Evolutionary conservation across 2,888 invertebrate species (phyloP), one percentile per base, ranked within the genome.

Genomic region (Tolmerus cingulatus): DNA sequence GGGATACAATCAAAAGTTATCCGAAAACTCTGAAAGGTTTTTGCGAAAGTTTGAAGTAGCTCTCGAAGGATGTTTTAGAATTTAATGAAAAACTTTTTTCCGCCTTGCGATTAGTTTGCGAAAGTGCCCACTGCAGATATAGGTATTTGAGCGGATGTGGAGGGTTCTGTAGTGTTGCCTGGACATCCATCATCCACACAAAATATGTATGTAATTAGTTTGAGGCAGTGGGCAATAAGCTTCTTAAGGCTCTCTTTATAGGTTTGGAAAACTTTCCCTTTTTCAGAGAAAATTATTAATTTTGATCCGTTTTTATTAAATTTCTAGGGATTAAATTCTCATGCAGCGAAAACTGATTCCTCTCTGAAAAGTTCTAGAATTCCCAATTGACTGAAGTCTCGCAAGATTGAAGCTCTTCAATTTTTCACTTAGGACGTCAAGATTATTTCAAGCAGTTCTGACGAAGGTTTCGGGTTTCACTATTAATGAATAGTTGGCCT

Each of bases 1-100:
- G 74, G 46, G 85, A 85, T 85, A 85, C 74, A 46, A 85, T 85
- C 85, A 74, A 74, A 74, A 85, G 85, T 85, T 85, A 85, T 85
- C 74, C 74, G 37, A 46, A 85, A 85, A 85, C 23, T 43, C 74
- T 74, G 74, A 46, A 74, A 85, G 74, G 74, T 74, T 85, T 74
- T 74, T 23, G 27, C 16, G 27, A 74, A 85, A 74, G 74, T 85
- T 85, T 85, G 74, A 46, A 74, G 43, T 74, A 46, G 43, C 43
- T 85, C 74, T 85, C 74, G 57, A 37, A 74, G 74, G 85, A 82
- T 85, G 46, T 85, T 85, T 74, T 74, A 74, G 74, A 82, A 82
- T 82, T 82, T 82, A 82, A 82, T 82, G 82, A 82, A 82, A 82
- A 82, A 82, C 82, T 82, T 82, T 82, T 82, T 16, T 46, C 43